Conservation (phyloP, 1,140 invertebrate genomes). For the Adoxophyes honmai region DNA sequence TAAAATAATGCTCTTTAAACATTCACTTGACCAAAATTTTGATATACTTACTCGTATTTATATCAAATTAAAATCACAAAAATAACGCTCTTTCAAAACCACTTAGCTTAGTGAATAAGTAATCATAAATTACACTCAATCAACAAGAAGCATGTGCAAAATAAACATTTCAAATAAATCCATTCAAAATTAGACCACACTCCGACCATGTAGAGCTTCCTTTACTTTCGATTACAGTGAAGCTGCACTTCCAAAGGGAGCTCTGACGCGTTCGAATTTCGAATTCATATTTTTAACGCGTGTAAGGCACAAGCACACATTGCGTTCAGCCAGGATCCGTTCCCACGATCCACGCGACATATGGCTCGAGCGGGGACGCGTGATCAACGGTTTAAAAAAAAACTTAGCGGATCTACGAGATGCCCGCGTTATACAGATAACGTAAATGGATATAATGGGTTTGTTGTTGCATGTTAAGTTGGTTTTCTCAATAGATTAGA, state of each 20-base stretch:
- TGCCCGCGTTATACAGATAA: conserved; percentile 35
- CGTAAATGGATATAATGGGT: conserved; percentile 35
- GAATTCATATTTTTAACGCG: conserved; percentile 34
- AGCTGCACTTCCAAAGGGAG: conserved; percentile 17
- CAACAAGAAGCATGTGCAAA: conserved; percentile 55
- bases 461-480: background rate
- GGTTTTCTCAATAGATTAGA: too few species aligned
- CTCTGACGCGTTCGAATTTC: conserved; percentile 33
- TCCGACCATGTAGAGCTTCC: background rate
- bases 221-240: background rate
- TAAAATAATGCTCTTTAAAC: too few species aligned
- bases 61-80: conserved; percentile 20
- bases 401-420: conserved; percentile 65
- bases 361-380: conserved; percentile 67
- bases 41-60: too few species aligned
- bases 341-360: conserved; percentile 73
- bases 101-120: conserved; percentile 47
- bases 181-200: conserved; percentile 22
- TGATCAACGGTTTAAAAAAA: conserved; percentile 62
- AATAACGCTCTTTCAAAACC: conserved; percentile 53
- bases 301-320: conserved; percentile 44
- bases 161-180: conserved; percentile 26
- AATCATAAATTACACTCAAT: conserved; percentile 59
- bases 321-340: conserved; percentile 54
- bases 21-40: too few species aligned